A percentile compares a stretch with the other conserved stretches of the same genome.
Evolutionary conservation across 2,797 vertebrate species (phyloP).

Genomic region (Thamnophis elegans): DNA sequence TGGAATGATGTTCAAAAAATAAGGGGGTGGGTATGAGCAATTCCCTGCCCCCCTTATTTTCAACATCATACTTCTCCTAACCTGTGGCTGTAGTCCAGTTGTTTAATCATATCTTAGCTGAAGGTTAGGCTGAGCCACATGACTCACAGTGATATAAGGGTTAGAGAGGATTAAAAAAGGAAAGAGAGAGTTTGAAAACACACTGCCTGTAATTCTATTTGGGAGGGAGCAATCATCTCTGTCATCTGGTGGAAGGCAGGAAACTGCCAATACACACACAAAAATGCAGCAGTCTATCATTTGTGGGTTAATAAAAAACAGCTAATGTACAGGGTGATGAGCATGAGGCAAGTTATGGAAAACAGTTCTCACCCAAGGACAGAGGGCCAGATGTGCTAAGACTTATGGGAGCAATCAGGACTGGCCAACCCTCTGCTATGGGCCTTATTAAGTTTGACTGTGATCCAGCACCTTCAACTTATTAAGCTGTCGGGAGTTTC

Average conservation of each 20-base stretch:
- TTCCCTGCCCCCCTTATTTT: background rate
- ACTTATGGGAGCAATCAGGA: constrained; percentile 99
- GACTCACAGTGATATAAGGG: constrained; percentile 42
- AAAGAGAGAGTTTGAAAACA: constrained; percentile 55
- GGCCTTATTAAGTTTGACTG: constrained; percentile 97
- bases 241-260: constrained; percentile 52
- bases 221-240: constrained; percentile 62
- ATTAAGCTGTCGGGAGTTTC: constrained; percentile 98
- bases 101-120: constrained; percentile 58
- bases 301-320: constrained; percentile 85
- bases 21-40: background rate
- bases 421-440: constrained; percentile 90
- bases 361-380: constrained; percentile 95
- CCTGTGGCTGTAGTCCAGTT: constrained; percentile 48
- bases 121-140: constrained; percentile 59
- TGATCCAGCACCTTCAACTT: constrained; percentile 98
- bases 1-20: background rate
- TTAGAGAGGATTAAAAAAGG: constrained; percentile 29
- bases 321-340: constrained; percentile 79
- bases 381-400: constrained; percentile 93
- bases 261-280: constrained; percentile 64
- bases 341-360: constrained; percentile 93
- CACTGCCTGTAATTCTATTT: constrained; percentile 68
- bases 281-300: constrained; percentile 78
- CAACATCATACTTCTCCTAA: constrained; percentile 26